Evolutionary conservation across 1,140 invertebrate genomes (phyloP), one percentile per base, ranked within the genome.

Genomic region (Drosophila kohkoa): DNA sequence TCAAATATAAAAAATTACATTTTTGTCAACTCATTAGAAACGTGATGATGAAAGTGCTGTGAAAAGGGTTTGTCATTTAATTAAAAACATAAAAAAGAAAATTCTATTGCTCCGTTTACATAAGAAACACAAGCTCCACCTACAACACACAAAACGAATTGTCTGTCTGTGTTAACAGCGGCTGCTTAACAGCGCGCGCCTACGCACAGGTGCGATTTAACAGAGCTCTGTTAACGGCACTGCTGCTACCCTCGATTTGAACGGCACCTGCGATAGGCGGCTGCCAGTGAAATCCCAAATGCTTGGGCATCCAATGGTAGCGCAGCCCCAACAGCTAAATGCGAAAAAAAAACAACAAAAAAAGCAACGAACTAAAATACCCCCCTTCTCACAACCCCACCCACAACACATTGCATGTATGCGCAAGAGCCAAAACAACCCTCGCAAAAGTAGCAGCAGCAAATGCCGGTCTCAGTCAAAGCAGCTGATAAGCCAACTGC

Each of bases 221-320:
- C 74, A 76, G 68, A 7, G 55, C 49, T 43, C 75, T 77, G 75
- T 76, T 76, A 75, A 66, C 52, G 6, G 38, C 5, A 20, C 30
- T 7, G 66, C 59, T 57, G 65, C 58, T 73, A 73, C 68, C 68
- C 68, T 77, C 68, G 70, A 63, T 63, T 25, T 65, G 46, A 54
- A 43, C 66, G 71, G 81, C 83, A 89, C 85, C 83, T 88, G 83
- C 88, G 83, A 88, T 88, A 88, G 83, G 83, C 81, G 78, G 85
- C 85, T 78, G 68, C 52, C 74, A 57, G 68, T 11, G 41, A 59
- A 71, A 46, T 41, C 46, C 68, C 51, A 75, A 70, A 52, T 66
- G 41, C 35, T 48, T 52, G 77, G 77, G 77, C 74, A 57, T 83
- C 83, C 83, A 88, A 88, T 88, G 64, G 68, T 79, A 86, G 65